Percentiles rank a stretch among this genome's conserved stretches.
Conservation (phyloP, 2,797 vertebrate genomes). For the Ptychobarbus kaznakovi region DNA sequence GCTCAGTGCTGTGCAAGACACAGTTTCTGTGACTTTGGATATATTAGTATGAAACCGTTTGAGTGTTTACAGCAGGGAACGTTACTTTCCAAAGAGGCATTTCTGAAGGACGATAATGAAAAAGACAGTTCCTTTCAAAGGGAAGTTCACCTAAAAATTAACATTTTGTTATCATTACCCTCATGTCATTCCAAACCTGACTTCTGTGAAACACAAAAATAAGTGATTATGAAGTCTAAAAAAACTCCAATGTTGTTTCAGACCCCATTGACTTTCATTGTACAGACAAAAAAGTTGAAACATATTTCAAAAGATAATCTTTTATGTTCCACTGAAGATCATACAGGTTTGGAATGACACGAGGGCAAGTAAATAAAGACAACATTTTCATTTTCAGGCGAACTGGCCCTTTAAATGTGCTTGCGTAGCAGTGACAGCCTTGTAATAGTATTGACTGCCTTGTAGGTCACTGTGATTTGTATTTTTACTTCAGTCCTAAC, state of each 20-base stretch:
- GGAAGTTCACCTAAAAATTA: neutral
- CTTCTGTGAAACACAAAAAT: neutral
- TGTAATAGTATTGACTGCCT: conserved; percentile 68
- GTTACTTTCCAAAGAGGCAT: conserved; percentile 43
- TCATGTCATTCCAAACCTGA: neutral
- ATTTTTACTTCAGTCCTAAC: conserved; percentile 71
- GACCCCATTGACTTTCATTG: too few species aligned
- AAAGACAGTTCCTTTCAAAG: neutral
- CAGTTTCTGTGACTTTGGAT: conserved; percentile 18
- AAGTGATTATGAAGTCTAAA: neutral
- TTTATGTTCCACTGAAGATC: neutral
- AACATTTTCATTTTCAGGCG: neutral
- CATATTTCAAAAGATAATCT: neutral
- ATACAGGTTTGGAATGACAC: neutral
- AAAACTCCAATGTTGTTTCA: neutral
- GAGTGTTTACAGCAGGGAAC: conserved; percentile 9
- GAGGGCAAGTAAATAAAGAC: neutral
- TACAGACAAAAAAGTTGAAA: neutral
- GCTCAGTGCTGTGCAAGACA: conserved; percentile 51
- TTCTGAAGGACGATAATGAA: conserved; percentile 24
- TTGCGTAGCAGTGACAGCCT: conserved; percentile 69
- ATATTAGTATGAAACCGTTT: conserved; percentile 31
- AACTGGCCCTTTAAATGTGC: conserved; percentile 58
- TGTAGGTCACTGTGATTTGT: conserved; percentile 67
- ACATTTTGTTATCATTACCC: neutral